These are phyloP conservation scores for Daktulosphaira vitifoliae DNA, from an alignment of 1,140 invertebrate species.

Conservation along the genomic window DNA sequence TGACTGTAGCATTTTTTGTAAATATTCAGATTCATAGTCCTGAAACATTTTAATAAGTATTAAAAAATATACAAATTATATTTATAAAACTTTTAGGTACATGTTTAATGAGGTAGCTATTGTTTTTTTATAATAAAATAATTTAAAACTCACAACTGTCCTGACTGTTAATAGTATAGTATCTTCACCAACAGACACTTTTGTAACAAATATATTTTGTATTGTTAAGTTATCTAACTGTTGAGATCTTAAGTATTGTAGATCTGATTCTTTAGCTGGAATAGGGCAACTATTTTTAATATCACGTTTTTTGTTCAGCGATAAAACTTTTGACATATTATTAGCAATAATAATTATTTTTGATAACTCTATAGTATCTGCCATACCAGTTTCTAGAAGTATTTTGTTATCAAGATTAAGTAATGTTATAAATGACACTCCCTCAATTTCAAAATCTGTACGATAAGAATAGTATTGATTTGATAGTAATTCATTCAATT, in stretches of 20 bases:
- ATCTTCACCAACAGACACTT: neutral
- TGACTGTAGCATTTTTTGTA: neutral
- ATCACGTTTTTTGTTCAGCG: neutral
- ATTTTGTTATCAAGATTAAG: neutral
- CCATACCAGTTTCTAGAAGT: neutral
- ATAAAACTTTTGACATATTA: neutral
- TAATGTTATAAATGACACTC: conserved; percentile 3
- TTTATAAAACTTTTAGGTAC: too few relatives aligned
- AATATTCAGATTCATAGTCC: neutral
- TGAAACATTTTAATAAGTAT: neutral
- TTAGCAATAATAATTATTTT: conserved; percentile 7
- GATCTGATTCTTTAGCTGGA: neutral
- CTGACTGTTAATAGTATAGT: neutral
- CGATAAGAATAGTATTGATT: conserved; percentile 9
- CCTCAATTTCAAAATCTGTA: conserved; percentile 4
- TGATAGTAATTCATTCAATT: neutral
- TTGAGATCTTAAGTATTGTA: neutral
- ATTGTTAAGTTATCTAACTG: neutral
- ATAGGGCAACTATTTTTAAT: neutral
- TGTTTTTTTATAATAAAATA: neutral
- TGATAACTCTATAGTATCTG: neutral
- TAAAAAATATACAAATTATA: neutral
- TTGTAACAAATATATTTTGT: neutral
- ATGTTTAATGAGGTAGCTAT: too few relatives aligned
- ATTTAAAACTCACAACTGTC: conserved; percentile 11